phyloP scores from a whole-genome alignment of 2,113 vertebrate genomes.

The Limnothrissa miodon region DNA sequence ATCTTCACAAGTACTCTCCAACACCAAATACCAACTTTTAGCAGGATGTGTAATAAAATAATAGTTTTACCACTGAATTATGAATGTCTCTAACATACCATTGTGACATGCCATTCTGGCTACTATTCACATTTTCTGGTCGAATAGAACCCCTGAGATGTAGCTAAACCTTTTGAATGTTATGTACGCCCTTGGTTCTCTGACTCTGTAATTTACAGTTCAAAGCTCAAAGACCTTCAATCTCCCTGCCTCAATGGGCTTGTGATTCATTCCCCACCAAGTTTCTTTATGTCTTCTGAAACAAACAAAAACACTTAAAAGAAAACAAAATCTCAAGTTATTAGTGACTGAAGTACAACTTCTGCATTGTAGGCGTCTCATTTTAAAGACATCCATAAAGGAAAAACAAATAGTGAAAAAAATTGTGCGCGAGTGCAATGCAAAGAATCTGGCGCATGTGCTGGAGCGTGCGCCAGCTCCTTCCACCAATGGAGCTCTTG shows the following conservation, averaged over 20 bases:
- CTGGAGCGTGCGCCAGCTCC: slow-evolving; percentile 17
- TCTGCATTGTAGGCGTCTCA: not conserved
- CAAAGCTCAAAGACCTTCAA: not conserved
- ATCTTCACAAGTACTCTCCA: not conserved
- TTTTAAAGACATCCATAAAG: not conserved
- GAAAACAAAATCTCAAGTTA: not conserved
- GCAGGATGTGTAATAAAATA: not conserved
- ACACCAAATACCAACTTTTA: not conserved
- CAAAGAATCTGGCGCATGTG: not conserved
- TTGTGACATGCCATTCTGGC: not conserved
- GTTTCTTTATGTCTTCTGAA: not conserved
- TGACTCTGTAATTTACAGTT: slow-evolving; percentile 14
- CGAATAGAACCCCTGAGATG: not conserved
- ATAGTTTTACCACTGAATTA: not conserved
- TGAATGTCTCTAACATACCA: not conserved
- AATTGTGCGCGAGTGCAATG: not conserved
- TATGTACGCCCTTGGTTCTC: not conserved
- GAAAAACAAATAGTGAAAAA: not conserved
- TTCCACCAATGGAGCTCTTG: slow-evolving; percentile 42
- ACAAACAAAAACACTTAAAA: not conserved
- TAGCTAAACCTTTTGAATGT: slow-evolving; percentile 12
- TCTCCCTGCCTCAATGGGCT: slow-evolving; percentile 14
- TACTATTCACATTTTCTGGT: not conserved
- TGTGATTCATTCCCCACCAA: slow-evolving; percentile 32
- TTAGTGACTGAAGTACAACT: not conserved